These are phyloP conservation scores for Spisula subtruncata DNA, from an alignment of 2,888 invertebrate genomes.

Conservation along the genomic window DNA sequence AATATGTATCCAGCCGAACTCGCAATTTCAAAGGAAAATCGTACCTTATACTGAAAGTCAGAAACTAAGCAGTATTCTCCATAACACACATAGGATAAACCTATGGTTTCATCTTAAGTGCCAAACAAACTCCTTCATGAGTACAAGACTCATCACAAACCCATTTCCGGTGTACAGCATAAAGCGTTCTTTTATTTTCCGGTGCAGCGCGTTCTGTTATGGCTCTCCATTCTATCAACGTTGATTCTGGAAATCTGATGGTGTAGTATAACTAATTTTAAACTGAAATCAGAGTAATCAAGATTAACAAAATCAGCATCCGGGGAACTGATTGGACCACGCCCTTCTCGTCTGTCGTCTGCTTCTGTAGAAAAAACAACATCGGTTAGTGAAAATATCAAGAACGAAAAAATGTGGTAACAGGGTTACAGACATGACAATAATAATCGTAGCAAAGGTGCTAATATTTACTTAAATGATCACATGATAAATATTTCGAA, in stretches of 20 bases:
- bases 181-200: too few species aligned
- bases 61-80: conserved; percentile 1
- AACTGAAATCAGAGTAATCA: conserved; percentile 52
- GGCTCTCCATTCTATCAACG: background rate
- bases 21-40: conserved; percentile 24
- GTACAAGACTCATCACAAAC: conserved; percentile 39
- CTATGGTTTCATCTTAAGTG: conserved; percentile 33
- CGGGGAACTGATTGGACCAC: conserved; percentile 18
- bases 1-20: background rate
- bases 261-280: conserved; percentile 35
- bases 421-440: background rate
- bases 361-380: conserved; percentile 28
- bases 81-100: conserved; percentile 27
- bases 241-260: conserved; percentile 37
- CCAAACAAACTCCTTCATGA: conserved; percentile 25
- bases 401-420: background rate
- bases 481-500: background rate
- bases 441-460: background rate
- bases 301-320: conserved; percentile 29
- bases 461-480: background rate
- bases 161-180: conserved; percentile 26
- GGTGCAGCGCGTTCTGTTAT: background rate
- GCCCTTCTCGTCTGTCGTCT: conserved; percentile 12
- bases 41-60: conserved; percentile 27
- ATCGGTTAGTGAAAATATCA: background rate